Evolutionary conservation across 2,113 vertebrate species (phyloP).

Genomic region (Camelus bactrianus): DNA sequence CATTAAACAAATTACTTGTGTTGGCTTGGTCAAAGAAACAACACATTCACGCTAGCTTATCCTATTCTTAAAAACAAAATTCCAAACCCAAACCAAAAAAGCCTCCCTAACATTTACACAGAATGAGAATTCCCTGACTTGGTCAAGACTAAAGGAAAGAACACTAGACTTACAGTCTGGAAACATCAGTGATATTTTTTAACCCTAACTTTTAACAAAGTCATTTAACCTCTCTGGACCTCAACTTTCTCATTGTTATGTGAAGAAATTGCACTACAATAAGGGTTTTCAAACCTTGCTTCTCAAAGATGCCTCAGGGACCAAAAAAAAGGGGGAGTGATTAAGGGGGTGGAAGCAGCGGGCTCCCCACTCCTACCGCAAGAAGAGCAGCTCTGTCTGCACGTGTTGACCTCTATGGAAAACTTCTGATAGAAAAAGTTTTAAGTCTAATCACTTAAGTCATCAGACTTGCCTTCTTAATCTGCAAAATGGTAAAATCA

Average conservation of each 20-base stretch:
- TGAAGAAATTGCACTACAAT: background rate
- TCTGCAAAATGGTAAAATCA: background rate
- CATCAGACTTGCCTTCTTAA: background rate
- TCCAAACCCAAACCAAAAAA: background rate
- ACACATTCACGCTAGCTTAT: background rate
- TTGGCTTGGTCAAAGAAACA: conserved; percentile 47
- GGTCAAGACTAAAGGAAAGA: conserved; percentile 15
- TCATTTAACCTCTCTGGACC: conserved; percentile 19
- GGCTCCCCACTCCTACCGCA: background rate
- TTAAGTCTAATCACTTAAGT: background rate
- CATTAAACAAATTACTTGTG: conserved; percentile 33
- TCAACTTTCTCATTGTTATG: conserved; percentile 38
- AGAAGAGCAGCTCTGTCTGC: background rate
- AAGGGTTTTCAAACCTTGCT: background rate
- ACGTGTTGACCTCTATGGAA: background rate
- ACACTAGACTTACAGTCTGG: background rate
- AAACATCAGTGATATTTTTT: conserved; percentile 26
- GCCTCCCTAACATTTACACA: background rate
- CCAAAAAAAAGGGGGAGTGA: background rate
- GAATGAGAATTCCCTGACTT: background rate
- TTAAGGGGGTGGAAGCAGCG: background rate
- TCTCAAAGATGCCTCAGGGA: background rate
- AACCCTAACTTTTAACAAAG: conserved; percentile 29
- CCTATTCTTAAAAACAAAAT: background rate
- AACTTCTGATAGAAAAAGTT: background rate